Percentiles rank a stretch among this genome's conserved stretches.
These are phyloP conservation scores for Prionace glauca DNA, from an alignment of 2,797 vertebrate genomes.

Conservation along the genomic window DNA sequence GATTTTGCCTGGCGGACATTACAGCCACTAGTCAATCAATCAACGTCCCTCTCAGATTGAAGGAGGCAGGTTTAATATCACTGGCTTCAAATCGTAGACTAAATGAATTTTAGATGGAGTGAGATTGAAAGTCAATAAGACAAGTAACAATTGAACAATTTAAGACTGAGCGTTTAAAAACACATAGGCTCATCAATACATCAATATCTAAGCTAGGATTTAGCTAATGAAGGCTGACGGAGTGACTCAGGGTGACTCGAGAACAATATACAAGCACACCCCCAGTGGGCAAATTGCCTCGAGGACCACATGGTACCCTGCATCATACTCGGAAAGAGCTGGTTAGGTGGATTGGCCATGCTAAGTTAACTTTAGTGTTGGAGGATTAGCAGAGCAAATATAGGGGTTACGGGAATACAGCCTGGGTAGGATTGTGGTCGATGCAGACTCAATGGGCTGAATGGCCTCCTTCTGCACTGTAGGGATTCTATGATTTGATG, in stretches of 20 bases:
- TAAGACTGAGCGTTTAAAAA: neutral
- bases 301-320: neutral
- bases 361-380: no score
- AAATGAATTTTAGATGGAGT: slow-evolving; percentile 6
- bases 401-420: no score
- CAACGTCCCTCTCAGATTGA: neutral
- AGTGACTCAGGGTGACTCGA: no score
- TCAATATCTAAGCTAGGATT: neutral
- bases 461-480: no score
- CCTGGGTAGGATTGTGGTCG: no score
- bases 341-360: no score
- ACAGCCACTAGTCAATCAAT: neutral
- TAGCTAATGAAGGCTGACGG: neutral
- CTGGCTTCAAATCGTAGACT: neutral
- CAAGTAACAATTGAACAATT: neutral
- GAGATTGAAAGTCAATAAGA: slow-evolving; percentile 24
- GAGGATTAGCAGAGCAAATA: no score
- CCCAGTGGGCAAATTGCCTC: neutral
- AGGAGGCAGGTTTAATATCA: neutral
- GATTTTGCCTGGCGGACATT: neutral
- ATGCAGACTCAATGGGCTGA: no score
- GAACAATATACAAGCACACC: neutral
- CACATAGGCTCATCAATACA: neutral
- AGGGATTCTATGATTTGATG: no score
- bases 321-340: neutral